Conservation (phyloP, 2,888 invertebrate genomes). For the Campaea margaritaria region DNA sequence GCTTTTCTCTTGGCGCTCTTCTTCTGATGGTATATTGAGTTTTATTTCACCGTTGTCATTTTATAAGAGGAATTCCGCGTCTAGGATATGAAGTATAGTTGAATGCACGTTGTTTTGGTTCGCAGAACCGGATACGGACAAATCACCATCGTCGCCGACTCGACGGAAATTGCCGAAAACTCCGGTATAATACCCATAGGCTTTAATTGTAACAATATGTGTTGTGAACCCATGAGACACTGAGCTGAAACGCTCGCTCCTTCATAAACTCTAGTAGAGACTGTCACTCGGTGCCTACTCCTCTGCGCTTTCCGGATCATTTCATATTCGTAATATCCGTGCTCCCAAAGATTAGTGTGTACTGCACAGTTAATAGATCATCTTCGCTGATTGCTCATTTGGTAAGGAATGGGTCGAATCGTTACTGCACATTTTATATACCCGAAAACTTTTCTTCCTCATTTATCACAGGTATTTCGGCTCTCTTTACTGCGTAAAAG, state of each 20-base stretch:
- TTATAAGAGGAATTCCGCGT: slow-evolving; percentile 8
- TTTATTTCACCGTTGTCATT: slow-evolving; percentile 11
- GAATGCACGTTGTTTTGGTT: slow-evolving; percentile 73
- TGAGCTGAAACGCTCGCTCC: slow-evolving; percentile 67
- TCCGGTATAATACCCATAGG: slow-evolving; percentile 94
- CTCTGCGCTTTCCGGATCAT: slow-evolving; percentile 76
- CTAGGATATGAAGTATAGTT: slow-evolving; percentile 48
- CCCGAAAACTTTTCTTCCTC: slow-evolving; percentile 24
- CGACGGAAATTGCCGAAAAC: slow-evolving; percentile 98
- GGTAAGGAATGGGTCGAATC: slow-evolving; percentile 12
- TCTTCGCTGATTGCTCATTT: slow-evolving; percentile 39
- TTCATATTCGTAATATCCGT: slow-evolving; percentile 57
- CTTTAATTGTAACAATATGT: slow-evolving; percentile 84
- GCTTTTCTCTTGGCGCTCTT: slow-evolving; percentile 23
- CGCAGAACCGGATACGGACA: slow-evolving; percentile 94
- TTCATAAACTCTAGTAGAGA: slow-evolving; percentile 79
- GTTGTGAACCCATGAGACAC: slow-evolving; percentile 84
- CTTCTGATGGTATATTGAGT: slow-evolving; percentile 26
- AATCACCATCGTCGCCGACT: slow-evolving; percentile 95
- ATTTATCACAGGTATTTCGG: slow-evolving; percentile 25
- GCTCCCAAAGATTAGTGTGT: slow-evolving; percentile 58
- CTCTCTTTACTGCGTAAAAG: slow-evolving; percentile 38
- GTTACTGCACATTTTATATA: slow-evolving; percentile 10
- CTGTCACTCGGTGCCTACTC: slow-evolving; percentile 83
- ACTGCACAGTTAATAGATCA: slow-evolving; percentile 62